These are phyloP conservation scores for Pristionchus arcanus DNA, from an alignment of 2,888 invertebrate species.

Conservation along the genomic window DNA sequence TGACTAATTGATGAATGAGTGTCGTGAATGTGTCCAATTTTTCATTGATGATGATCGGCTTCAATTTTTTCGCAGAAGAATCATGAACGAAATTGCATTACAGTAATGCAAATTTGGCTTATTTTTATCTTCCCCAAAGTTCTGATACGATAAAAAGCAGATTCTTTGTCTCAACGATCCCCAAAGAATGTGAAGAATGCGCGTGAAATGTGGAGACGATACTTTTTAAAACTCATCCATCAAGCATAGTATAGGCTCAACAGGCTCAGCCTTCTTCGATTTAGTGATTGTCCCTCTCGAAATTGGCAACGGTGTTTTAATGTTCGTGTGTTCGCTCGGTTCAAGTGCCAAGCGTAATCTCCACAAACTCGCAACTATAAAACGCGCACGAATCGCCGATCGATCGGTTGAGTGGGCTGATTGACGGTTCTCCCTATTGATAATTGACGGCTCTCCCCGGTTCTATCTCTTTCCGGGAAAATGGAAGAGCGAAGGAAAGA, in stretches of 20 bases:
- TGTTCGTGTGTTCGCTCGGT: background rate
- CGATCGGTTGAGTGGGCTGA: background rate
- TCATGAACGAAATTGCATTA: no score
- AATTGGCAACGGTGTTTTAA: background rate
- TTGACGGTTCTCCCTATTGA: background rate
- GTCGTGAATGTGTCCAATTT: slow-evolving; percentile 17
- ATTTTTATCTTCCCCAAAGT: no score
- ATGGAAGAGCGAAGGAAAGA: background rate
- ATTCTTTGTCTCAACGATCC: no score
- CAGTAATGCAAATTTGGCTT: no score
- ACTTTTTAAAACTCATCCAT: background rate
- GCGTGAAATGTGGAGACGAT: background rate
- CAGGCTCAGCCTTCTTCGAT: no score
- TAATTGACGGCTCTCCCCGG: background rate
- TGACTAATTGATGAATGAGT: slow-evolving; percentile 37
- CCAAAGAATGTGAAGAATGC: background rate
- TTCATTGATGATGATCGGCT: background rate
- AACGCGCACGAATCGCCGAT: background rate
- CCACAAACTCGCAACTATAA: slow-evolving; percentile 13
- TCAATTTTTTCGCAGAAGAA: background rate
- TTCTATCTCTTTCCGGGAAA: slow-evolving; percentile 12
- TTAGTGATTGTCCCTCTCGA: background rate
- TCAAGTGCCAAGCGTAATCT: background rate
- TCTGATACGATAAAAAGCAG: no score
- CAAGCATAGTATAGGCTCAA: no score